A percentile compares a stretch with the other conserved stretches of the same genome.
Evolutionary conservation across 2,113 vertebrate genomes (phyloP).

Genomic region (Patagioenas fasciata): DNA sequence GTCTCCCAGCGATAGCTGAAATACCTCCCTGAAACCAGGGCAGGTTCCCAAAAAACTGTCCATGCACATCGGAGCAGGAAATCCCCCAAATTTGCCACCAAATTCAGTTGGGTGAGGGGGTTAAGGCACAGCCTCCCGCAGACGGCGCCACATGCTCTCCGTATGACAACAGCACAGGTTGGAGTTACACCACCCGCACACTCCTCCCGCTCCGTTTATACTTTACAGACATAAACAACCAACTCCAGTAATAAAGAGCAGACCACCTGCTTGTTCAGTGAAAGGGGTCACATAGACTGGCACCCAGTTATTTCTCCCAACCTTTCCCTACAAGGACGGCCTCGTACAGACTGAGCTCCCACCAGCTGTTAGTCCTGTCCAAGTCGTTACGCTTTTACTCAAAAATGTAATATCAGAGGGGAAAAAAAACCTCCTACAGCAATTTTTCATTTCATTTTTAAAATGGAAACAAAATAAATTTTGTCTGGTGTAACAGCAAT

Average conservation of each 20-base stretch:
- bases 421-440: neutral
- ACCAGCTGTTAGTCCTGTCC: neutral
- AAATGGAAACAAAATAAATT: conserved; percentile 18
- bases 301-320: neutral
- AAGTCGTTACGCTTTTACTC: neutral
- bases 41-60: neutral
- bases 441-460: conserved; percentile 29
- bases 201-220: neutral
- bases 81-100: neutral
- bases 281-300: neutral
- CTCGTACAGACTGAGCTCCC: neutral
- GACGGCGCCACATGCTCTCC: neutral
- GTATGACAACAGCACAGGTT: neutral
- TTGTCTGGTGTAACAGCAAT: neutral
- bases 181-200: neutral
- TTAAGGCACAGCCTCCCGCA: accelerated
- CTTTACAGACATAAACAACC: neutral
- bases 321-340: accelerated
- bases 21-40: neutral
- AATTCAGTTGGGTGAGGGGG: accelerated
- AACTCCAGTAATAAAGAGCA: neutral
- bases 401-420: neutral
- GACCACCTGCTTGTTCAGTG: neutral
- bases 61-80: neutral
- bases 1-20: neutral